Percentiles rank a stretch among this genome's conserved stretches.
phyloP scores from a whole-genome alignment of 2,113 vertebrate species.

The Rhea pennata region DNA sequence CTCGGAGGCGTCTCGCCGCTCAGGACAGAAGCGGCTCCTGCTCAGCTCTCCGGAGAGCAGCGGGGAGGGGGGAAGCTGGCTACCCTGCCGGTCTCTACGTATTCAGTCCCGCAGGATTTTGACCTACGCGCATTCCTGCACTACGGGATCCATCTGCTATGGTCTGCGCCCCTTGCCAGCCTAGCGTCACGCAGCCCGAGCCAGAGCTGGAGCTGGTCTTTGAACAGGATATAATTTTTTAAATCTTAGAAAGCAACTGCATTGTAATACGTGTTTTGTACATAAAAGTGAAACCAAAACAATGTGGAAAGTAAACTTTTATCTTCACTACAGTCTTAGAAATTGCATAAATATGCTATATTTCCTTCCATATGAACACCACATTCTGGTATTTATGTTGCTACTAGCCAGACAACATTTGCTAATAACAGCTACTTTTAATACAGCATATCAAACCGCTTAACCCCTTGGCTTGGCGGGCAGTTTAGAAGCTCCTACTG shows the following conservation, averaged over 20 bases:
- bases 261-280: constrained; percentile 20
- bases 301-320: constrained; percentile 34
- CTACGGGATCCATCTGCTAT: background rate
- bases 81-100: background rate
- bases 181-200: background rate
- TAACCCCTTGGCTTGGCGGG: constrained; percentile 69
- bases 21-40: background rate
- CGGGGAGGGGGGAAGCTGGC: background rate
- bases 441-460: constrained; percentile 66
- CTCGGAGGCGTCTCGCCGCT: background rate
- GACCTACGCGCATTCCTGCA: background rate
- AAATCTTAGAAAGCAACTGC: constrained; percentile 1
- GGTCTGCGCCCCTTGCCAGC: background rate
- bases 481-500: constrained; percentile 73
- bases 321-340: constrained; percentile 49
- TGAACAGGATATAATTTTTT: background rate
- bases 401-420: constrained; percentile 67
- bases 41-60: background rate
- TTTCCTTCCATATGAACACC: constrained; percentile 62
- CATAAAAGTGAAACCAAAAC: constrained; percentile 49
- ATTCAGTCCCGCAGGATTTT: background rate
- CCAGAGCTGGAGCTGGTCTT: background rate
- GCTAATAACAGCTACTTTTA: constrained; percentile 68
- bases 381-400: constrained; percentile 58
- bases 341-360: constrained; percentile 63